Base-by-base conservation (phyloP, 2,888 invertebrate species). In the Endomychus coccineus region DNA sequence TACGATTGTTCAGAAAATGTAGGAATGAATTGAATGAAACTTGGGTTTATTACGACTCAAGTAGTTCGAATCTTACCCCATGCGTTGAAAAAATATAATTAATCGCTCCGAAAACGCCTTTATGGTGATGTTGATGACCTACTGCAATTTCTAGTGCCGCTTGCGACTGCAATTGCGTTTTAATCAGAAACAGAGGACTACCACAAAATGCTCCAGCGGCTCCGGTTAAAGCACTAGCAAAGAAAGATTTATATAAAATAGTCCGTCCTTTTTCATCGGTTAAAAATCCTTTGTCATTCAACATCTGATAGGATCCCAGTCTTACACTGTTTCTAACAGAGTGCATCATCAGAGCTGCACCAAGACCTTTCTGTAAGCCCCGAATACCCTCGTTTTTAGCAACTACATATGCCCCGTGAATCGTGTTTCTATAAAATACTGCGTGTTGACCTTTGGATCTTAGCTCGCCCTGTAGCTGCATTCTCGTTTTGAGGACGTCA, bases 341-440 rank as follows among this genome's bases (percentile, higher is more conserved):
- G 66, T 95, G 94, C 64, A 92, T 89, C 45, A 80, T 80, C 7
- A 94, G 64, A 31, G 91, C 92, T 0, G 94, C 86, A 0, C 78
- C 76, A 1, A 95, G 68, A 0, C 95, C 95, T 48, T 78, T 81
- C 54, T 86, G 86, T 29, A 88, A 61, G 0, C 89, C 87, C 1
- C 72, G 42, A 0, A 87, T 44, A 0, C 94, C 94, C 58, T 95
- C 95, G 34, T 78, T 79, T 51, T 75, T 78, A 0, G 77, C 83
- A 23, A 95, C 83, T 0, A 83, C 76, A 48, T 78, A 78, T 49
- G 82, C 79, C 0, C 89, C 88, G 59, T 90, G 89, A 17, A 86
- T 74, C 27, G 87, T 80, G 56, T 88, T 87, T 50, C 69, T 78
- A 55, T 85, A 85, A 31, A 73, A 60, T 5, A 74, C 67, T 0